Evolutionary conservation across 2,797 vertebrate species (phyloP).

Genomic region (Myotis vivesi): DNA sequence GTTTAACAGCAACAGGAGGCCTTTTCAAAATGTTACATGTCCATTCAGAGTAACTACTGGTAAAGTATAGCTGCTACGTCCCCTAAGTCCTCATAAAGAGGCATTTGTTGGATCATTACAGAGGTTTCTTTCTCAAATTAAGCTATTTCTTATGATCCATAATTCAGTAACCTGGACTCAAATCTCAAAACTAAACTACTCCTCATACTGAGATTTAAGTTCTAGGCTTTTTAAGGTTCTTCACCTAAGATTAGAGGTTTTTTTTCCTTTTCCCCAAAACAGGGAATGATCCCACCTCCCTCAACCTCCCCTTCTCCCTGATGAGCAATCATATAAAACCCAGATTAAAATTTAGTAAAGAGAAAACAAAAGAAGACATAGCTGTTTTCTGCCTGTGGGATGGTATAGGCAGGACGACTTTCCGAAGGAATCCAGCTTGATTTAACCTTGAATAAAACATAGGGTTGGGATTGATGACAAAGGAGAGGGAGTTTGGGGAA

Average conservation of each 20-base stretch:
- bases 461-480: neutral
- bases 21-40: neutral
- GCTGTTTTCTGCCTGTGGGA: neutral
- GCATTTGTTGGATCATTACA: neutral
- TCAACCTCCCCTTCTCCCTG: rapidly evolving
- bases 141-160: neutral
- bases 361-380: neutral
- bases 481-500: neutral
- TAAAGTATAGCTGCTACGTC: no score
- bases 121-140: neutral
- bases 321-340: neutral
- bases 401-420: neutral
- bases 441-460: slow-evolving; percentile 37
- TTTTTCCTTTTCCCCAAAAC: neutral
- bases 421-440: neutral
- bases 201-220: neutral
- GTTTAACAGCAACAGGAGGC: neutral
- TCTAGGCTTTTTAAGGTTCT: neutral
- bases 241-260: neutral
- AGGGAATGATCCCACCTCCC: neutral
- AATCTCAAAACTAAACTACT: neutral
- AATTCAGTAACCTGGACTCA: neutral
- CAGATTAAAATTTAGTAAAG: neutral
- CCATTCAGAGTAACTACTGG: neutral
- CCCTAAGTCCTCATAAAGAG: neutral